Conservation (phyloP, 2,888 invertebrate genomes). For the Furcula furcula region DNA sequence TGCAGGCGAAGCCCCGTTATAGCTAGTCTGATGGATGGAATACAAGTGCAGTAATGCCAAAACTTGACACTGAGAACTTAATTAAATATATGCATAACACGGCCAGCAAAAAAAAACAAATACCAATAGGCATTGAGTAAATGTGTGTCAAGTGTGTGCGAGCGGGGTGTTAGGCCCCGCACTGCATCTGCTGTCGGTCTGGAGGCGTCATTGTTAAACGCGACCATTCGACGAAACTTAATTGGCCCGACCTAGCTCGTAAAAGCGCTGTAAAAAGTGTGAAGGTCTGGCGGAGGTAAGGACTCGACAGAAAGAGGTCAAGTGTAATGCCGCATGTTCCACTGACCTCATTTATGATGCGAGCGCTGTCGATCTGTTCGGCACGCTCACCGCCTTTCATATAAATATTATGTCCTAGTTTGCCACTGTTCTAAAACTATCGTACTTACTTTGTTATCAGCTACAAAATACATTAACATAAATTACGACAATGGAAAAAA, state of each 20-base stretch:
- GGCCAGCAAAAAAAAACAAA: conserved; percentile 49
- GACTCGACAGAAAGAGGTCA: conserved; percentile 79
- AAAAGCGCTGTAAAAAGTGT: conserved; percentile 79
- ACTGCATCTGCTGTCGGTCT: conserved; percentile 51
- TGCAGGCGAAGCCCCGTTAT: too few relatives aligned
- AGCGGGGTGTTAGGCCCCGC: conserved; percentile 38
- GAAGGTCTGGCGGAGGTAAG: conserved; percentile 81
- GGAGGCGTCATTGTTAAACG: conserved; percentile 58
- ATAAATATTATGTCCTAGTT: conserved; percentile 62
- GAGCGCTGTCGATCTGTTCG: conserved; percentile 51
- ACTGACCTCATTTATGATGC: conserved; percentile 76
- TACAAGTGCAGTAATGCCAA: too few relatives aligned
- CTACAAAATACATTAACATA: conserved; percentile 13
- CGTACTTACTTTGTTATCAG: conserved; percentile 33
- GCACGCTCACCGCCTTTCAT: conserved; percentile 64
- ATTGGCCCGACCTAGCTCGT: conserved; percentile 79
- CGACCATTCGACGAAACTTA: conserved; percentile 66
- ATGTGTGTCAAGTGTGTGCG: conserved; percentile 74
- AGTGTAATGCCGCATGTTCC: conserved; percentile 79
- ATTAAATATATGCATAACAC: conserved; percentile 33
- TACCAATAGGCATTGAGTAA: conserved; percentile 64
- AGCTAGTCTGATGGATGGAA: too few relatives aligned
- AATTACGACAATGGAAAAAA: too few relatives aligned
- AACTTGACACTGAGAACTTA: too few relatives aligned
- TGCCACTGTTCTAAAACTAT: conserved; percentile 51